These are phyloP conservation scores for Aurelia aurita complex sp. Pacific DNA, from an alignment of 30 jellyfish, hydroid and myxozoan genomes.

Conservation along the genomic window DNA sequence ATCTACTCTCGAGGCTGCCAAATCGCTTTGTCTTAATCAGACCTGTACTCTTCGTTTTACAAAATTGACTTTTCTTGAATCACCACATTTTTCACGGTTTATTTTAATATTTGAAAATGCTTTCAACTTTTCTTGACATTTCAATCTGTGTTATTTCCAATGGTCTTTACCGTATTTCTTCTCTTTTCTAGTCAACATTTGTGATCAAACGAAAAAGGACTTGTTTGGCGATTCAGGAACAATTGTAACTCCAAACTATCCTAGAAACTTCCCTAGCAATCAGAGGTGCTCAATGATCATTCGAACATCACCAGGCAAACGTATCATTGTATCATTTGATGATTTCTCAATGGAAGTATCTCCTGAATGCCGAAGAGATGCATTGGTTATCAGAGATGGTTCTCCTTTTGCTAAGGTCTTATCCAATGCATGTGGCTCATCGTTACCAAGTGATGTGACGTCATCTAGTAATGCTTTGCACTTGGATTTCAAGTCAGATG, in stretches of 20 bases:
- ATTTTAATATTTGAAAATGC: too few species aligned
- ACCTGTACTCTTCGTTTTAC: too few species aligned
- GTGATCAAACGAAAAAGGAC: neutral
- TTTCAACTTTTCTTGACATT: too few species aligned
- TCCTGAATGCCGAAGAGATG: slow-evolving; percentile 28
- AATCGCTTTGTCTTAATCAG: too few species aligned
- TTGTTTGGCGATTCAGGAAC: slow-evolving; percentile 47
- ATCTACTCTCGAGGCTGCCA: too few species aligned
- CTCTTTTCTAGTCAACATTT: slow-evolving; percentile 12
- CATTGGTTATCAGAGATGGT: slow-evolving; percentile 4
- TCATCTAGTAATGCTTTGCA: neutral
- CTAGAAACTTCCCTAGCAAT: slow-evolving; percentile 55
- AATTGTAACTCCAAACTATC: slow-evolving; percentile 69
- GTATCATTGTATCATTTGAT: slow-evolving; percentile 14
- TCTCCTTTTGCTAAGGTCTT: neutral
- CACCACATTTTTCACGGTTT: too few species aligned
- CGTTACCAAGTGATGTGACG: slow-evolving; percentile 1
- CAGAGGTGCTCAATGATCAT: slow-evolving; percentile 42
- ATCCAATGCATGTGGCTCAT: slow-evolving; percentile 3
- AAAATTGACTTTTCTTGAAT: too few species aligned
- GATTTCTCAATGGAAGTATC: slow-evolving; percentile 44
- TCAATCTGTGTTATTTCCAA: too few species aligned
- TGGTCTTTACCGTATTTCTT: neutral
- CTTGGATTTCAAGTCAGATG: neutral
- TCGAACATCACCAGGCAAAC: slow-evolving; percentile 18